These are phyloP conservation scores for Acromyrmex echinatior DNA, from an alignment of 1,140 invertebrate genomes.

Conservation along the genomic window DNA sequence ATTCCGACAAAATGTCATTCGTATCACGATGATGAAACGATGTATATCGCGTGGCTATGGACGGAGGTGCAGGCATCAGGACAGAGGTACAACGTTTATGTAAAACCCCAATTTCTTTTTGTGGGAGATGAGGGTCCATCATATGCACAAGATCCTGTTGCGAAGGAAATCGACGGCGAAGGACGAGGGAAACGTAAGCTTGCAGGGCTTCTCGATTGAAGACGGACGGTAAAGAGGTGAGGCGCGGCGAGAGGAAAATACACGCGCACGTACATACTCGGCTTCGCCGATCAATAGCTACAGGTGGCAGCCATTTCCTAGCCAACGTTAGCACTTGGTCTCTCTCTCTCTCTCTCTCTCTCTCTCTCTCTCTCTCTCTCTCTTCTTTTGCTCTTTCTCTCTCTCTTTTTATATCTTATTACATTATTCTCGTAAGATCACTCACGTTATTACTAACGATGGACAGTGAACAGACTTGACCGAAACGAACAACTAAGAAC, in stretches of 20 bases:
- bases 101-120: conserved; percentile 47
- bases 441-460: neutral
- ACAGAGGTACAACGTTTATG: neutral
- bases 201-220: conserved; percentile 54
- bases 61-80: neutral
- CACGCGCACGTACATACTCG: conserved; percentile 79
- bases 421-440: conserved; percentile 49
- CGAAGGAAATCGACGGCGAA: conserved; percentile 51
- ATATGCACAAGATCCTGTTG: conserved; percentile 58
- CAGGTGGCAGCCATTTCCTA: conserved; percentile 87
- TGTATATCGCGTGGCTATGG: neutral
- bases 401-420: conserved; percentile 21
- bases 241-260: conserved; percentile 76
- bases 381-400: conserved; percentile 45
- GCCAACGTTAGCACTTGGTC: conserved; percentile 72
- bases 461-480: neutral
- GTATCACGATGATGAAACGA: conserved; percentile 27
- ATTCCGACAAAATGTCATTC: conserved; percentile 5
- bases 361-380: conserved; percentile 40
- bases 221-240: conserved; percentile 24
- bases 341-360: conserved; percentile 63
- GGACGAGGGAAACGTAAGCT: conserved; percentile 59
- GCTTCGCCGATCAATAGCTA: conserved; percentile 86
- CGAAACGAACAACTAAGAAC: neutral
- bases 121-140: conserved; percentile 11